A percentile compares a stretch with the other conserved stretches of the same genome.
Evolutionary conservation across 1,140 invertebrate genomes (phyloP).

Genomic region (Zaprionus kolodkinae): DNA sequence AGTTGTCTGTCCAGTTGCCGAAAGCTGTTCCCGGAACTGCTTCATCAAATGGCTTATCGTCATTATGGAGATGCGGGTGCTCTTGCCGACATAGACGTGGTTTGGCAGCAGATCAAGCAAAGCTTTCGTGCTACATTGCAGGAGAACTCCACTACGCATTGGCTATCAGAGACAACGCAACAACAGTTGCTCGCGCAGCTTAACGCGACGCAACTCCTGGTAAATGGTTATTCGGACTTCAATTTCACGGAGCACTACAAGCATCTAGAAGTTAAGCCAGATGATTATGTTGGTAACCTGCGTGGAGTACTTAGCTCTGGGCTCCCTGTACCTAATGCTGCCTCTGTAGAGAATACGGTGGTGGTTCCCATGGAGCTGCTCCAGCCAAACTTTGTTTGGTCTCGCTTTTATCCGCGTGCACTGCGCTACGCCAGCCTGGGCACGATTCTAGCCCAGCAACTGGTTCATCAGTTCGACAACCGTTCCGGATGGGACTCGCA

Average conservation of each 20-base stretch:
- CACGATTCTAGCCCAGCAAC: conserved; percentile 87
- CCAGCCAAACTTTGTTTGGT: conserved; percentile 78
- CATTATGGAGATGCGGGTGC: conserved; percentile 49
- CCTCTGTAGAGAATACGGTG: conserved; percentile 50
- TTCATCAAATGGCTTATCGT: conserved; percentile 61
- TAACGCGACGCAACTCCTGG: conserved; percentile 48
- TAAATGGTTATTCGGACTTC: conserved; percentile 51
- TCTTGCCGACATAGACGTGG: conserved; percentile 46
- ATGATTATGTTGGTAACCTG: conserved; percentile 65
- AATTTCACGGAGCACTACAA: conserved; percentile 60
- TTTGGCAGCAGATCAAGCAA: conserved; percentile 63
- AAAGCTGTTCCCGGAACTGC: conserved; percentile 56
- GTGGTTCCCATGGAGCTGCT: conserved; percentile 62
- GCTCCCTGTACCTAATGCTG: background rate
- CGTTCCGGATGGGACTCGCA: conserved; percentile 59
- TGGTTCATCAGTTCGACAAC: conserved; percentile 87
- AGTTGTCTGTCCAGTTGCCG: conserved; percentile 55
- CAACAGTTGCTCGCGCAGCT: conserved; percentile 55
- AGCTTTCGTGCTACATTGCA: conserved; percentile 53
- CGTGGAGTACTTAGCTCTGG: conserved; percentile 32
- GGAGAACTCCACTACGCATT: conserved; percentile 43
- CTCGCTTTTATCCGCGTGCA: conserved; percentile 69
- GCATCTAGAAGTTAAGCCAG: conserved; percentile 35
- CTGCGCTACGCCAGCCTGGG: conserved; percentile 86
- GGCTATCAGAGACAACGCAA: conserved; percentile 53